Evolutionary conservation across 2,888 invertebrate genomes (phyloP), one percentile per base, ranked within the genome.

Genomic region (Neoascia interrupta): DNA sequence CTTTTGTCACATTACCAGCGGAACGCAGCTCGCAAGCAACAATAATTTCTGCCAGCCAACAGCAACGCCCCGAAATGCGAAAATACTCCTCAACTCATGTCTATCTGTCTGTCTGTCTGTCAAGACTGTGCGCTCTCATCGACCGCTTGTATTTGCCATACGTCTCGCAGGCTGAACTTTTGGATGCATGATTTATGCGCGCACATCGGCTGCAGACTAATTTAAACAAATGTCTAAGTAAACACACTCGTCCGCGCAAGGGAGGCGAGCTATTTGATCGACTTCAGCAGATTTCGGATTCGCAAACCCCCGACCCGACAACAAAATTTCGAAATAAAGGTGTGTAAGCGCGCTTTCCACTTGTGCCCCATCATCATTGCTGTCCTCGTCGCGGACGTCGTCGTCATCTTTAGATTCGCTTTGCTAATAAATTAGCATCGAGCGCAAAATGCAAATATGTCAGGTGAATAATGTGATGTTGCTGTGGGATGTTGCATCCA

Each of bases 351-450:
- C 6, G 49, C 49, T 79, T 51, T 79, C 53, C 66, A 73, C 73
- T 73, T 72, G 56, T 37, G 58, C 41, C 60, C 73, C 66, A 70
- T 60, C 69, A 74, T 41, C 56, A 47, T 63, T 43, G 45, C 11
- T 16, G 5, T 58, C 49, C 34, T 56, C 43, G 16, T 8, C 34
- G 18, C 21, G n/a, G 13, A 13, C 19, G 28, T 60, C 11, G 8
- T 37, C 45, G 34, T 39, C 58, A 19, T 8, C 28, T 15, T 41
- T 45, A 39, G 60, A 60, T 72, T 73, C 19, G 49, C 53, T 66
- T 68, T 49, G 72, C 73, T 79, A 73, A 73, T 79, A 79, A 79
- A 79, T 79, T 79, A 79, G 73, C 66, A 73, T 73, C 79, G 72
- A 72, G 63, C 66, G 61, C 66, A 79, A 73, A 66, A 79, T 79